These are phyloP conservation scores for Daubentonia madagascariensis DNA, from an alignment of 2,113 vertebrate species.

Conservation along the genomic window DNA sequence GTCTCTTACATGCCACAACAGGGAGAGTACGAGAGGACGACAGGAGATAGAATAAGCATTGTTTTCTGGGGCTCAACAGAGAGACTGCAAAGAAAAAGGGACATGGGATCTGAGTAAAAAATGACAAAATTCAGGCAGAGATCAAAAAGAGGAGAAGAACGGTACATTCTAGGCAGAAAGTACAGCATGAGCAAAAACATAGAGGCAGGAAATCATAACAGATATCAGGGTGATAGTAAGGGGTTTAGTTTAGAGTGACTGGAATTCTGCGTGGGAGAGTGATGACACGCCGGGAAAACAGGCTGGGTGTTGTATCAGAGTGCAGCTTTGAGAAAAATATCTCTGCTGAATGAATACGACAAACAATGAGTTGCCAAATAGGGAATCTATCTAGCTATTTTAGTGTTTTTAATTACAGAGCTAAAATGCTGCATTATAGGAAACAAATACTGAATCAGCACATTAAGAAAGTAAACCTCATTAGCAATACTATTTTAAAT, in stretches of 20 bases:
- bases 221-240: background rate
- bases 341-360: slow-evolving; percentile 10
- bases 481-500: slow-evolving; percentile 47
- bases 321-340: background rate
- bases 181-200: background rate
- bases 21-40: background rate
- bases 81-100: background rate
- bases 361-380: slow-evolving; percentile 47
- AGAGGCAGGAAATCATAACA: background rate
- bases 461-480: background rate
- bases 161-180: background rate
- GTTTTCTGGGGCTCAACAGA: background rate
- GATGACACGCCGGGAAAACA: background rate
- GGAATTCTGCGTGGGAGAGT: background rate
- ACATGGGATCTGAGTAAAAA: background rate
- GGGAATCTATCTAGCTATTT: slow-evolving; percentile 54
- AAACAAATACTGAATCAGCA: slow-evolving; percentile 54
- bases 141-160: background rate
- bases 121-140: background rate
- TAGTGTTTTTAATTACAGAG: slow-evolving; percentile 60
- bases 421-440: slow-evolving; percentile 29
- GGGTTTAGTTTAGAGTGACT: background rate
- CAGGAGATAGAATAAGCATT: background rate
- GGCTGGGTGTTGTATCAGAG: background rate
- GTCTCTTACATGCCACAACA: background rate